Percentiles rank a stretch among this genome's conserved stretches.
phyloP scores from a whole-genome alignment of 2,113 vertebrate genomes.

The Pachycephala philippinensis region DNA sequence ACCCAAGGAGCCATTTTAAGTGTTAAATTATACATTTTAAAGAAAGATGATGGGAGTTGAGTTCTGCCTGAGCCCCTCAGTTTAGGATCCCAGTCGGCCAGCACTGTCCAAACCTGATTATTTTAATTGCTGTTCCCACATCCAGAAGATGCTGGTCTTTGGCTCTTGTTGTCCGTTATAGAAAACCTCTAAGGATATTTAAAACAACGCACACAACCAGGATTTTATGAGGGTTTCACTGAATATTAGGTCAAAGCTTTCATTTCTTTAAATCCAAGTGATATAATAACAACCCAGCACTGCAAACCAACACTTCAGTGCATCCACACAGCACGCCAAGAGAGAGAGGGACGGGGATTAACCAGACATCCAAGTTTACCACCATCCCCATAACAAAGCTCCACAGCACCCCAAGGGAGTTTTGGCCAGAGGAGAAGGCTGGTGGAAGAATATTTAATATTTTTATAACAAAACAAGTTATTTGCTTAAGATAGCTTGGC shows the following conservation, averaged over 20 bases:
- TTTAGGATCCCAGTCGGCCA: background rate
- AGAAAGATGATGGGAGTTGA: background rate
- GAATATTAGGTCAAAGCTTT: background rate
- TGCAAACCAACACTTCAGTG: background rate
- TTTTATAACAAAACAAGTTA: constrained; percentile 76
- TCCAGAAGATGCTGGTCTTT: background rate
- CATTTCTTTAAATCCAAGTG: background rate
- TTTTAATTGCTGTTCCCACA: background rate
- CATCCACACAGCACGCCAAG: background rate
- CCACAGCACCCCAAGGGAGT: constrained; percentile 38
- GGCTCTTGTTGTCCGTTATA: background rate
- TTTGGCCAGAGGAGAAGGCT: constrained; percentile 43
- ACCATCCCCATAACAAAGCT: constrained; percentile 35
- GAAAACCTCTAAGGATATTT: background rate
- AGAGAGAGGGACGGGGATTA: background rate
- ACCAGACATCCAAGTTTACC: constrained; percentile 24
- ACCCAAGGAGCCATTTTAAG: background rate
- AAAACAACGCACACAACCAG: background rate
- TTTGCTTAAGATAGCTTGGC: constrained; percentile 78
- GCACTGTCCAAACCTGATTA: background rate
- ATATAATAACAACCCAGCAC: background rate
- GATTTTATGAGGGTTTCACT: background rate
- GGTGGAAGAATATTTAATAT: constrained; percentile 71
- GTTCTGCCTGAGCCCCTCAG: background rate
- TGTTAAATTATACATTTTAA: background rate